Base-by-base conservation (phyloP, 2,888 invertebrate genomes). In the Tetragnatha montana region DNA sequence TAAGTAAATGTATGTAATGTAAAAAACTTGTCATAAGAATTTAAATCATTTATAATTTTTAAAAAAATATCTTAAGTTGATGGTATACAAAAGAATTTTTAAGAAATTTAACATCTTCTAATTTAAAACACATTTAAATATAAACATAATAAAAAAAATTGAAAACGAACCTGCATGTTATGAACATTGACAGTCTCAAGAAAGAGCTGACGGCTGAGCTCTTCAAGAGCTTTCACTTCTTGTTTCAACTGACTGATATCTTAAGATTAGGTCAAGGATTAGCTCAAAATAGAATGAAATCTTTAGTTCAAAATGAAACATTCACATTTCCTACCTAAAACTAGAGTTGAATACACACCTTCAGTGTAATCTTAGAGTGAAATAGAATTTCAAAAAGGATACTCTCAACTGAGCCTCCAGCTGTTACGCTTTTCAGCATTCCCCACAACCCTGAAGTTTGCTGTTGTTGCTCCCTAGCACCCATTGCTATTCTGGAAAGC, bases 111-210 rank as follows among this genome's bases (percentile, higher is more conserved):
- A 35, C 4, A 35, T 4, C 35, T 35, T 4, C 35, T 4, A 35
- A 35, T 35, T 35, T 35, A 35, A 35, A 35, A 35, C 1, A 2
- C 1, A 35, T 35, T 35, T 35, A 35, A 35, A 35, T 4, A 35
- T 35, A 4, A 35, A 35, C 2, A 2, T 35, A 35, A 35, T 35
- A 4, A 35, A 35, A 35, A n/a, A 2, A 35, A 35, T 35, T 35
- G 4, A 35, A 35, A 35, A 35, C 90, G 81, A 89, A 93, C 93
- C 93, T 93, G 93, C 95, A 97, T 97, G 92, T 96, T 97, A 91
- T 97, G 96, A 80, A 98, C 95, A 92, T 98, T 98, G 92, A 98
- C 98, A 0, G 97, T 96, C 94, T 99, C 99, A n/a, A 99, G 94
- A 94, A 99, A 99, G 88, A 99, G 94, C 93, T 99, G 99, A 17